phyloP scores from a whole-genome alignment of 2,113 vertebrate species.

The Myrmecophaga tridactyla region DNA sequence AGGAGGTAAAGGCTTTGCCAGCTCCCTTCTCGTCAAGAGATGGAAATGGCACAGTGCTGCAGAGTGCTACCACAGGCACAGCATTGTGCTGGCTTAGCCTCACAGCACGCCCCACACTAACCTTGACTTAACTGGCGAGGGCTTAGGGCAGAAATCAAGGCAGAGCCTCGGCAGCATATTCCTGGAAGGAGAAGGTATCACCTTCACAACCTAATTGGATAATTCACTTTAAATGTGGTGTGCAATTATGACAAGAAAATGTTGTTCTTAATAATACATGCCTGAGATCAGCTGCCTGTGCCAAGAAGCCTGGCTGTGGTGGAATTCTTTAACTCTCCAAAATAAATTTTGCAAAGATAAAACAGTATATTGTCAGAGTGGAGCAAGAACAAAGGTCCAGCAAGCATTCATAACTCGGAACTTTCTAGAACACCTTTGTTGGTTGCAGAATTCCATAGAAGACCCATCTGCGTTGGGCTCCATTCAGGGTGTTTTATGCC shows the following conservation, averaged over 20 bases:
- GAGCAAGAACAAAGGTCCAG: not conserved
- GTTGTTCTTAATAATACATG: not conserved
- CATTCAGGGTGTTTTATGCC: not conserved
- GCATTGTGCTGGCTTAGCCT: constrained; percentile 21
- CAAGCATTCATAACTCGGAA: not conserved
- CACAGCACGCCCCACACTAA: rapidly evolving
- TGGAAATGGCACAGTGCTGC: not conserved
- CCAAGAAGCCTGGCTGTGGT: not conserved
- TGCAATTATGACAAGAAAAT: not conserved
- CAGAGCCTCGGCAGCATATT: not conserved
- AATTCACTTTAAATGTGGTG: constrained; percentile 45
- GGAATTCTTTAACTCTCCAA: constrained; percentile 2
- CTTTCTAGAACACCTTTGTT: not conserved
- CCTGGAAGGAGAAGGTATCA: not conserved
- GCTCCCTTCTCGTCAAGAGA: constrained; percentile 36
- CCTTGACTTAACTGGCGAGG: constrained; percentile 22
- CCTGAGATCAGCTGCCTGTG: not conserved
- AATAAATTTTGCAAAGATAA: constrained; percentile 13
- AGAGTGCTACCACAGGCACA: not conserved
- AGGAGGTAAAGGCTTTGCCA: not conserved
- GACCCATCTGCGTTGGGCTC: not conserved
- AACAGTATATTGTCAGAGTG: not conserved
- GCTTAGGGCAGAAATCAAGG: not conserved
- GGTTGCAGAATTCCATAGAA: not conserved
- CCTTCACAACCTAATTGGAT: constrained; percentile 50